phyloP scores from a whole-genome alignment of 2,113 vertebrate genomes.

The Boulengeromyrus knoepffleri region DNA sequence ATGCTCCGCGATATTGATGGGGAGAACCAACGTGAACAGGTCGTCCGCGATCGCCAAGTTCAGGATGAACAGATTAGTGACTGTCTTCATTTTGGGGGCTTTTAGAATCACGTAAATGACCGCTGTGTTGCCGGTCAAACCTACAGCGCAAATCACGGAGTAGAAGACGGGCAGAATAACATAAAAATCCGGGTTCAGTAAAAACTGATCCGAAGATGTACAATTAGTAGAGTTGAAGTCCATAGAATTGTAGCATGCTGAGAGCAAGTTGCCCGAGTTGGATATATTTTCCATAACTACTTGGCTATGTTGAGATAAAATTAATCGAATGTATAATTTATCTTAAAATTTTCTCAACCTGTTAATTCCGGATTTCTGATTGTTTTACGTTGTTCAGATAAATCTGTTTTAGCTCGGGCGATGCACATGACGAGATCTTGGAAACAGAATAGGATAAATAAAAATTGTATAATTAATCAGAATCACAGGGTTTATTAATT shows the following conservation, averaged over 20 bases:
- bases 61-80: slow-evolving; percentile 85
- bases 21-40: slow-evolving; percentile 77
- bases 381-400: neutral
- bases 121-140: slow-evolving; percentile 75
- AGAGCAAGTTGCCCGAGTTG: neutral
- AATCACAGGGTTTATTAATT: neutral
- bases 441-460: slow-evolving; percentile 5
- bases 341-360: neutral
- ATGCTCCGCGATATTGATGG: slow-evolving; percentile 77
- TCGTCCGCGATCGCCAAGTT: slow-evolving; percentile 80
- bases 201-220: slow-evolving; percentile 41
- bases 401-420: slow-evolving; percentile 4
- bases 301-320: neutral
- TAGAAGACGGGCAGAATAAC: slow-evolving; percentile 75
- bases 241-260: slow-evolving; percentile 50
- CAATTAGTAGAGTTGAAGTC: slow-evolving; percentile 48
- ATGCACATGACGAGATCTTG: slow-evolving; percentile 26
- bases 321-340: neutral
- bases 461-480: neutral
- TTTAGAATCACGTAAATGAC: slow-evolving; percentile 83
- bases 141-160: slow-evolving; percentile 74
- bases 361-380: neutral
- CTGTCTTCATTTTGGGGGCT: slow-evolving; percentile 83
- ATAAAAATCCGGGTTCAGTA: slow-evolving; percentile 64
- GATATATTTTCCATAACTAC: slow-evolving; percentile 58